These are phyloP conservation scores for Lasioglossum malachurum DNA, from an alignment of 2,888 invertebrate species.

Conservation along the genomic window DNA sequence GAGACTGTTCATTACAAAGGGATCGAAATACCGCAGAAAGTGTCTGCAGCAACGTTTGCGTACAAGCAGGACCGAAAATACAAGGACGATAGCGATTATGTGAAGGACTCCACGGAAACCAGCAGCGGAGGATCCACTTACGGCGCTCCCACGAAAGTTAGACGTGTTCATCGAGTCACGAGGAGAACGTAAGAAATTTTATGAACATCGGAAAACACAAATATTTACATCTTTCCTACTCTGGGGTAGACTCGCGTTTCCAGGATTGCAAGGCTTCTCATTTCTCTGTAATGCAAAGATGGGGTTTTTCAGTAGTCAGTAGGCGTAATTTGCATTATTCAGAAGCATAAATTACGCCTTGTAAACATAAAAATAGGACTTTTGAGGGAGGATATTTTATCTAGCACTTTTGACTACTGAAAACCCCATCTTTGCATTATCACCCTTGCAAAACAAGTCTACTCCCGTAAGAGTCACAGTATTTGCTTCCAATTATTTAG, in stretches of 20 bases:
- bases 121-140: slow-evolving; percentile 67
- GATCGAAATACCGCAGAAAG: slow-evolving; percentile 69
- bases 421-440: no score
- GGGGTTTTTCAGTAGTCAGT: no score
- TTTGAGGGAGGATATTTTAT: no score
- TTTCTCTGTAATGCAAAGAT: no score
- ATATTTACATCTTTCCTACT: no score
- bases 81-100: slow-evolving; percentile 72
- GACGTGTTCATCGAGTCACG: slow-evolving; percentile 66
- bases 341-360: no score
- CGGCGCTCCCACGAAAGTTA: slow-evolving; percentile 59
- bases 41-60: slow-evolving; percentile 74
- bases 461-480: not conserved
- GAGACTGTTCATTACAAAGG: slow-evolving; percentile 39
- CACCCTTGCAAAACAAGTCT: no score
- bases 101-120: slow-evolving; percentile 65
- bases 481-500: not conserved
- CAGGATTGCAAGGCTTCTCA: no score
- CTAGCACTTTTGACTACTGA: no score
- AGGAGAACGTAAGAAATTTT: slow-evolving; percentile 70
- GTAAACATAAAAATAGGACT: no score
- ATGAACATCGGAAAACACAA: not conserved
- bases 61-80: slow-evolving; percentile 68
- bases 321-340: no score
- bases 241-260: no score